Conservation (phyloP, 2,797 vertebrate genomes). For the Rhinella marina region DNA sequence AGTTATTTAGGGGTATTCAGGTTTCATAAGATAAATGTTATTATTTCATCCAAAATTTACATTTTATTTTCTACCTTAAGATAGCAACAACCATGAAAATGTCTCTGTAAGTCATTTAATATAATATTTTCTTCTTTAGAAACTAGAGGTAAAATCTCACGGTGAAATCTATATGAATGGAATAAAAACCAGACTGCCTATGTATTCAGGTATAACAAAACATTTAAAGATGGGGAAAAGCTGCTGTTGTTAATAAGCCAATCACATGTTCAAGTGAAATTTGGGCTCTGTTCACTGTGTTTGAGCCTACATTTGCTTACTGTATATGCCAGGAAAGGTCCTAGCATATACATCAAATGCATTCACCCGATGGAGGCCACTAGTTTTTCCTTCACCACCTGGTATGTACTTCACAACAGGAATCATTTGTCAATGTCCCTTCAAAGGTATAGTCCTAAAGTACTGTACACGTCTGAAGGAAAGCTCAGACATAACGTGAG, state of each 20-base stretch:
- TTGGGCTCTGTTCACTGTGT: background rate
- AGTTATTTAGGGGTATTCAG: no score
- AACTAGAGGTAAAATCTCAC: conserved; percentile 66
- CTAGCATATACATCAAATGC: background rate
- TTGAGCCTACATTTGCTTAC: background rate
- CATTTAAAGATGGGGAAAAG: background rate
- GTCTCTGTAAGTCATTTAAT: background rate
- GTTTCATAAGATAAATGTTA: no score
- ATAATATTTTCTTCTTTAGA: conserved; percentile 63
- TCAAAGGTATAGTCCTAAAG: no score
- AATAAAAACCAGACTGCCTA: conserved; percentile 71
- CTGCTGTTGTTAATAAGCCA: background rate
- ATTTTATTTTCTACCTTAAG: background rate
- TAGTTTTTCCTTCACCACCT: no score
- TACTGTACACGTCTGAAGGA: no score
- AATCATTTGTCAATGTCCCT: no score
- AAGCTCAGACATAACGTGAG: no score
- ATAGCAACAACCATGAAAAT: background rate
- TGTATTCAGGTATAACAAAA: conserved; percentile 71
- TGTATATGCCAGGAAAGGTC: background rate
- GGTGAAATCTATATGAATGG: conserved; percentile 71
- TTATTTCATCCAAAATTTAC: no score
- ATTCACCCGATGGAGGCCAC: no score
- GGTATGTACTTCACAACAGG: no score
- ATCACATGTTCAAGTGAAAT: background rate